Evolutionary conservation across 2,888 invertebrate species (phyloP).

Genomic region (Tanytarsus gracilentus): DNA sequence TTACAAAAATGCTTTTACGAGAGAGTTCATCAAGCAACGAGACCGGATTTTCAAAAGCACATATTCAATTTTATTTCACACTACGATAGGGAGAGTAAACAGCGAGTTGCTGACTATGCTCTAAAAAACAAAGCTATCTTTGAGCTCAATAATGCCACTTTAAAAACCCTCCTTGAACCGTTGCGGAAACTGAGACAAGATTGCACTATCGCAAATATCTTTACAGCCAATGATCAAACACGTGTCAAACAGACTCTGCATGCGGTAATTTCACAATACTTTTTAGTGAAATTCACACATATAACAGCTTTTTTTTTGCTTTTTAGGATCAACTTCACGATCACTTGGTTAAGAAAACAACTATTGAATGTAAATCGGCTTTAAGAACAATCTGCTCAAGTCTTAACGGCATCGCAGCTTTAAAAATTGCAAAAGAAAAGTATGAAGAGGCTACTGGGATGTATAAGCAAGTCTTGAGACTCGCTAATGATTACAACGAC

Average conservation of each 20-base stretch:
- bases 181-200: slow-evolving; percentile 58
- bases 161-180: slow-evolving; percentile 50
- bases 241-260: slow-evolving; percentile 48
- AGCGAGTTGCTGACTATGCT: not conserved
- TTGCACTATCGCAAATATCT: slow-evolving; percentile 60
- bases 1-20: slow-evolving; percentile 63
- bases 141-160: slow-evolving; percentile 12
- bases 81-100: not conserved
- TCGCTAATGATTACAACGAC: slow-evolving; percentile 41
- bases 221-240: slow-evolving; percentile 46
- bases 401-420: slow-evolving; percentile 60
- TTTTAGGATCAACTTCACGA: slow-evolving; percentile 50
- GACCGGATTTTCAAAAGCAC: slow-evolving; percentile 12
- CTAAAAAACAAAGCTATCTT: not conserved
- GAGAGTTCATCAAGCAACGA: not conserved
- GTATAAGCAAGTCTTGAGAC: slow-evolving; percentile 53
- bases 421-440: slow-evolving; percentile 49
- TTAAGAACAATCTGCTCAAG: slow-evolving; percentile 53
- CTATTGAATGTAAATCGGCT: slow-evolving; percentile 52
- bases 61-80: not conserved
- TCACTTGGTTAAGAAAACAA: slow-evolving; percentile 54
- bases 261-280: no score
- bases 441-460: slow-evolving; percentile 48
- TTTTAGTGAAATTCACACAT: no score
- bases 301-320: no score